These are phyloP conservation scores for Mastigias papua DNA, from an alignment of 30 jellyfish, hydroid and myxozoan species.

Conservation along the genomic window DNA sequence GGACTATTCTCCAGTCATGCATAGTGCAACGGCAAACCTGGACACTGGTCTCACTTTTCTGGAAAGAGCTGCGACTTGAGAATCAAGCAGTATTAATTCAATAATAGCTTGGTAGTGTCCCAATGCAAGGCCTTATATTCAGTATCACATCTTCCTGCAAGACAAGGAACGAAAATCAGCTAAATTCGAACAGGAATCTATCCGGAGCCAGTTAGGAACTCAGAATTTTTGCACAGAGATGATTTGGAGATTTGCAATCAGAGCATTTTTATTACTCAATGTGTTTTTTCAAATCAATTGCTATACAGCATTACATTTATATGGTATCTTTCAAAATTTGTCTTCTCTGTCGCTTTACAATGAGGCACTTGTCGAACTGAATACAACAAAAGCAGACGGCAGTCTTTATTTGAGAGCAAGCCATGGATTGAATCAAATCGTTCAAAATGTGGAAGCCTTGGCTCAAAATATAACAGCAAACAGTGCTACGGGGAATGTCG, in stretches of 20 bases:
- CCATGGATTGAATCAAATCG: neutral
- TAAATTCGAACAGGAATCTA: too few relatives aligned
- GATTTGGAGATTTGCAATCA: neutral
- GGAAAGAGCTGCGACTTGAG: too few relatives aligned
- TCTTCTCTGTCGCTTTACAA: neutral
- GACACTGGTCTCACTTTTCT: too few relatives aligned
- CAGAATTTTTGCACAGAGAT: too few relatives aligned
- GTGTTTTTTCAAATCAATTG: neutral
- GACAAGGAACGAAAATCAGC: too few relatives aligned
- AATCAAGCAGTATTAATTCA: too few relatives aligned
- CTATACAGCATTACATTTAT: neutral
- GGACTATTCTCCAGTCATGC: too few relatives aligned
- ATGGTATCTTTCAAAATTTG: slow-evolving; percentile 24
- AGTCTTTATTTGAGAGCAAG: neutral
- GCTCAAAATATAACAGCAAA: neutral
- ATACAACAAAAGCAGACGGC: neutral
- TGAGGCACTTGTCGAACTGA: neutral
- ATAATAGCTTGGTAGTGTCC: too few relatives aligned
- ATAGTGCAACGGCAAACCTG: too few relatives aligned
- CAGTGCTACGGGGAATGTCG: neutral
- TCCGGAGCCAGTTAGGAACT: too few relatives aligned
- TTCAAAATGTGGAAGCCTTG: neutral
- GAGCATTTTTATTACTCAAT: neutral
- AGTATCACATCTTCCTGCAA: too few relatives aligned
- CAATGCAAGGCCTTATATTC: too few relatives aligned